A percentile compares a stretch with the other conserved stretches of the same genome.
Conservation (phyloP, 1,140 invertebrate genomes). For the Cherax destructor region DNA sequence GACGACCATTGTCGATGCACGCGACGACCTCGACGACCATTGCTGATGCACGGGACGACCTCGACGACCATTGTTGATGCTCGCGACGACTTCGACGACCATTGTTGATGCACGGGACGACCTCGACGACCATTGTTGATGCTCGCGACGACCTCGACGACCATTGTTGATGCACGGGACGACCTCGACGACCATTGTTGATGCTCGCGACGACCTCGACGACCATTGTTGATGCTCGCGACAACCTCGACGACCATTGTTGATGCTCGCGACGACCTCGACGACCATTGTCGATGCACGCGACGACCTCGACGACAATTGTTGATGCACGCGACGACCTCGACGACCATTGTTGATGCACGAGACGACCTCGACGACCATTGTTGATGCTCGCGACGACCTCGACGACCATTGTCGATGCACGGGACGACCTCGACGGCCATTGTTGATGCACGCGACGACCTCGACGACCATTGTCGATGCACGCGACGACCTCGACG, state of each 20-base stretch:
- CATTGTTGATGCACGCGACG: no score
- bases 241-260: not conserved
- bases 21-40: not conserved
- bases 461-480: not conserved
- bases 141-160: not conserved
- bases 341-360: not conserved
- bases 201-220: no score
- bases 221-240: not conserved
- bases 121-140: not conserved
- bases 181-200: not conserved
- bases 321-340: no score
- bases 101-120: not conserved
- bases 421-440: not conserved
- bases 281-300: not conserved
- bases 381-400: not conserved
- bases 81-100: not conserved
- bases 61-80: no score
- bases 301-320: no score
- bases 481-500: not conserved
- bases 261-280: not conserved
- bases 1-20: not conserved
- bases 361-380: not conserved
- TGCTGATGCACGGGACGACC: not conserved
- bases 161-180: not conserved
- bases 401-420: not conserved